These are phyloP conservation scores for Rhagonycha fulva DNA, from an alignment of 2,888 invertebrate genomes.

Conservation along the genomic window DNA sequence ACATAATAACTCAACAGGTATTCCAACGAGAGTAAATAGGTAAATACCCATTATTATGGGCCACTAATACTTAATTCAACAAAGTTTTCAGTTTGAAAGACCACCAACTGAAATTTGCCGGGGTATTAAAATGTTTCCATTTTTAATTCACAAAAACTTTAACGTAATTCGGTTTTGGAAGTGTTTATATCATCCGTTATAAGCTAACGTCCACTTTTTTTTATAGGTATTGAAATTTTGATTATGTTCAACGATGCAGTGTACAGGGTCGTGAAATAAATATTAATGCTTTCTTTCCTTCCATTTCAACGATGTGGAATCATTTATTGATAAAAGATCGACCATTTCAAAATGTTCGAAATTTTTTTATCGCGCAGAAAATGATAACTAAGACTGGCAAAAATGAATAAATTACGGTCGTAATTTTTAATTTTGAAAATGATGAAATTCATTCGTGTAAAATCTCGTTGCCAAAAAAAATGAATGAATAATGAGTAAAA, in stretches of 20 bases:
- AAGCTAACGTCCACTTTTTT: background rate
- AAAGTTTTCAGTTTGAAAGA: background rate
- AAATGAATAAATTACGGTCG: no score
- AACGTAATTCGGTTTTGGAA: background rate
- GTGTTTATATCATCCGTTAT: background rate
- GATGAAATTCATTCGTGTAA: no score
- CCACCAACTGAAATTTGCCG: background rate
- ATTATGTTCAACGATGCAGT: background rate
- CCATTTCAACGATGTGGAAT: background rate
- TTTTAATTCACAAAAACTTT: background rate
- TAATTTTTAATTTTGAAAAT: no score
- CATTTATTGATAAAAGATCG: no score
- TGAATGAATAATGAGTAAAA: no score
- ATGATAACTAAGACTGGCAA: no score
- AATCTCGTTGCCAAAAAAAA: no score
- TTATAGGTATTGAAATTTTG: background rate
- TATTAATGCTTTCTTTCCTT: background rate
- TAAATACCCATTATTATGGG: constrained; percentile 9
- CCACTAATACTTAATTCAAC: constrained; percentile 8
- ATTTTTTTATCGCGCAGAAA: no score
- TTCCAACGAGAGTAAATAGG: constrained; percentile 6
- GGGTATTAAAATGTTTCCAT: background rate
- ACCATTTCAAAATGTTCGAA: no score
- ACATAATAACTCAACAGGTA: constrained; percentile 21
- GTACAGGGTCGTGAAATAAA: background rate